Conservation (phyloP, 2,113 vertebrate species). For the Phalacrocorax carbo region DNA sequence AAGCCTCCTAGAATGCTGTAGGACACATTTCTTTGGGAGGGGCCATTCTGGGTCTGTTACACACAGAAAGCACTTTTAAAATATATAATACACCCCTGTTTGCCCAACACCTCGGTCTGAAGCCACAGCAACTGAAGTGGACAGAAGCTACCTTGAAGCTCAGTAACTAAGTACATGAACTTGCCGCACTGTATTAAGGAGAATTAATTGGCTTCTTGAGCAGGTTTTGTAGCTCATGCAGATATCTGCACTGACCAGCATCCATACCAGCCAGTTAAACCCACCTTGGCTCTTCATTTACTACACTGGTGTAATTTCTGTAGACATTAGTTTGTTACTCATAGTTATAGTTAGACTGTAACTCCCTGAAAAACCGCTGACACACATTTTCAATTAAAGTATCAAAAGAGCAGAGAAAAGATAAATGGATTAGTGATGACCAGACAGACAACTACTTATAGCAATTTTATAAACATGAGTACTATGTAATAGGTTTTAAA, state of each 20-base stretch:
- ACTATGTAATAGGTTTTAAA: background rate
- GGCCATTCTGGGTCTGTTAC: background rate
- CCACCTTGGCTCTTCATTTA: background rate
- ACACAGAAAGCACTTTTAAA: background rate
- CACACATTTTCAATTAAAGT: background rate
- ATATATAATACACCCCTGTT: background rate
- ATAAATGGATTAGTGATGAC: background rate
- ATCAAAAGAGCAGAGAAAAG: background rate
- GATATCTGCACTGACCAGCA: background rate
- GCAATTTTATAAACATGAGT: background rate
- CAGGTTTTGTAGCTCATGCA: background rate
- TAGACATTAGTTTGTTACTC: background rate
- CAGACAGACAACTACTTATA: background rate
- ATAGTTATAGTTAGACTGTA: background rate
- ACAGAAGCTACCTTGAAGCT: background rate
- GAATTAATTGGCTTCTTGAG: background rate
- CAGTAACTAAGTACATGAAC: background rate
- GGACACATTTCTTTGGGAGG: background rate
- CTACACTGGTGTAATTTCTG: background rate
- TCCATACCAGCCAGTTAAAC: background rate
- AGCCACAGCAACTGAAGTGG: background rate
- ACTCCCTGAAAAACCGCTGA: background rate
- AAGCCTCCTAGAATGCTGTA: background rate
- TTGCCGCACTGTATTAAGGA: background rate
- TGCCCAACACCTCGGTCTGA: background rate